Percentiles rank a stretch among this genome's conserved stretches.
phyloP scores from a whole-genome alignment of 2,113 vertebrate genomes.

The Chlorodrepanis virens region DNA sequence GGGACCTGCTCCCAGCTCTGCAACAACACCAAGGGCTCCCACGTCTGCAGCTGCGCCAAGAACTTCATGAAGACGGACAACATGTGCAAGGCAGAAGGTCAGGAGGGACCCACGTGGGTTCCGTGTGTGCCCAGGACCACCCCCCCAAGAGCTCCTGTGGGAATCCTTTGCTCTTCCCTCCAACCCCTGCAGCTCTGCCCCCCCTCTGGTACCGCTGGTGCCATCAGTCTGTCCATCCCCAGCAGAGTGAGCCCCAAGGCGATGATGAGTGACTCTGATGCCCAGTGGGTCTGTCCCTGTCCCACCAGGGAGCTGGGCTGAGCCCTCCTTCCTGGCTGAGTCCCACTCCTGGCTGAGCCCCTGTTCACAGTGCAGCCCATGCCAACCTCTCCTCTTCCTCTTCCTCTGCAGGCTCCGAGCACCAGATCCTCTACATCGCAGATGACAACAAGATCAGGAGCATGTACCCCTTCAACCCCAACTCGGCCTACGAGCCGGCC shows the following conservation, averaged over 20 bases:
- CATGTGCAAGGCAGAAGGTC: slow-evolving; percentile 94
- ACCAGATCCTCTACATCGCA: slow-evolving; percentile 92
- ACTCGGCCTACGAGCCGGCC: slow-evolving; percentile 92
- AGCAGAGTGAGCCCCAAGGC: not conserved
- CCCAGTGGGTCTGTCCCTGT: fast-evolving
- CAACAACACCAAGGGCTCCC: slow-evolving; percentile 95
- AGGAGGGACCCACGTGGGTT: not conserved
- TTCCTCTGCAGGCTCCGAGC: slow-evolving; percentile 72
- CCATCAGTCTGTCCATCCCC: not conserved
- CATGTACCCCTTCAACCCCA: slow-evolving; percentile 90
- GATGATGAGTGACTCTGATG: too few species aligned
- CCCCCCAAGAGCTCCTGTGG: fast-evolving
- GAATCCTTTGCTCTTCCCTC: not conserved
- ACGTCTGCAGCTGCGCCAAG: slow-evolving; percentile 91
- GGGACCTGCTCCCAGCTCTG: slow-evolving; percentile 93
- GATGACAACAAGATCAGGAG: slow-evolving; percentile 97
- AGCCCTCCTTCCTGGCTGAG: fast-evolving
- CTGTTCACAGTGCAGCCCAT: not conserved
- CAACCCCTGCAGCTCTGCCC: not conserved
- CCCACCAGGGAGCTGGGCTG: not conserved
- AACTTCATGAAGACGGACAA: slow-evolving; percentile 90
- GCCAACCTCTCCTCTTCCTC: not conserved
- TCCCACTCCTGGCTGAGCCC: not conserved
- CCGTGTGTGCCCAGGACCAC: fast-evolving
- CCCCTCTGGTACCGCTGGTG: fast-evolving